phyloP scores from a whole-genome alignment of 2,888 invertebrate genomes.

The Dioctria rufipes region DNA sequence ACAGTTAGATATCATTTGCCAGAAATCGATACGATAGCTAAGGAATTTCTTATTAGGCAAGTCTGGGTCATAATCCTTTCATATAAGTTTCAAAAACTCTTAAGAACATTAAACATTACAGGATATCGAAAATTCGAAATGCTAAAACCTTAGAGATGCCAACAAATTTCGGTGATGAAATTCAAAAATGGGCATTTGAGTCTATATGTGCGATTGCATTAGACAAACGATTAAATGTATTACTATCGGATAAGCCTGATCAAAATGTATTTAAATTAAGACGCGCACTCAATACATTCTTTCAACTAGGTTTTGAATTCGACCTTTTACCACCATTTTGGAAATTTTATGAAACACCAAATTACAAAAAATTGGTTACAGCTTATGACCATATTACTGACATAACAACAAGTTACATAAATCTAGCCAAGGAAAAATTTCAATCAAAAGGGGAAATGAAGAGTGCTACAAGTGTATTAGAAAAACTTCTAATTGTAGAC shows the following conservation, averaged over 20 bases:
- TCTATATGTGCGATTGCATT: slow-evolving; percentile 70
- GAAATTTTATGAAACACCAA: slow-evolving; percentile 60
- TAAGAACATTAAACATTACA: no score
- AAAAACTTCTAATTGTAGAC: slow-evolving; percentile 71
- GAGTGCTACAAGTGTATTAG: slow-evolving; percentile 71
- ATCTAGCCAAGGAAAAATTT: slow-evolving; percentile 63
- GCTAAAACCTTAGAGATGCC: slow-evolving; percentile 51
- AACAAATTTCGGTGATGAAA: slow-evolving; percentile 72
- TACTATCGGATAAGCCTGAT: slow-evolving; percentile 61
- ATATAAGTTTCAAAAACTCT: no score
- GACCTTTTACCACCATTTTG: slow-evolving; percentile 65
- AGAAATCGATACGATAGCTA: no score
- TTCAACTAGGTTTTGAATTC: slow-evolving; percentile 64
- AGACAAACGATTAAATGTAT: slow-evolving; percentile 66
- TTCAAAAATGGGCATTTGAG: slow-evolving; percentile 76
- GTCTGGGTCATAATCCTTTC: no score
- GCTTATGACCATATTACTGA: slow-evolving; percentile 60
- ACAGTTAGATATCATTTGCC: no score
- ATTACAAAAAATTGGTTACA: slow-evolving; percentile 60
- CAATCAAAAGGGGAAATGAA: slow-evolving; percentile 32
- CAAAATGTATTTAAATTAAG: slow-evolving; percentile 62
- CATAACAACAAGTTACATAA: slow-evolving; percentile 64
- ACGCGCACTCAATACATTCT: slow-evolving; percentile 64
- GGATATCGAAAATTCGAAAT: no score
- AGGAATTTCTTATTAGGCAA: no score